phyloP scores from a whole-genome alignment of 2,113 vertebrate genomes.

The Mixornis gularis region DNA sequence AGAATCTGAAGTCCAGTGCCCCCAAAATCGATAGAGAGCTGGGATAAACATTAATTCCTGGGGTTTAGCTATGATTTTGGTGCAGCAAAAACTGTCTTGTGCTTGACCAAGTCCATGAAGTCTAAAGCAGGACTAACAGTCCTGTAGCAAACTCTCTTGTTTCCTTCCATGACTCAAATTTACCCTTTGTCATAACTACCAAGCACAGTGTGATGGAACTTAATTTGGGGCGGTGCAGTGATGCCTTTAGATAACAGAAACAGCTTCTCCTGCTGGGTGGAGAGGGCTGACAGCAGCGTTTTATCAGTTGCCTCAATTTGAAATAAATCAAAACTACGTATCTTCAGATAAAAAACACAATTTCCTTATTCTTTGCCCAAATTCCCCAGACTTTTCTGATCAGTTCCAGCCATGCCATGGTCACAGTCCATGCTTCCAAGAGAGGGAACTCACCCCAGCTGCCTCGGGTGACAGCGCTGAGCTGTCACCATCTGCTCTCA shows the following conservation, averaged over 20 bases:
- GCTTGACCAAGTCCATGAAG: background rate
- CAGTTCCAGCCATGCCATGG: background rate
- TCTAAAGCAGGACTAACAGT: background rate
- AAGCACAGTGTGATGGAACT: background rate
- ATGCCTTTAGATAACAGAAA: background rate
- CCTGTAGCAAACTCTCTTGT: background rate
- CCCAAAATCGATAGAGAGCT: background rate
- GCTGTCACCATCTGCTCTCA: constrained; percentile 47
- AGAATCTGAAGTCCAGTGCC: background rate
- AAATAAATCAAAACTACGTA: background rate
- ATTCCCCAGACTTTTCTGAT: background rate
- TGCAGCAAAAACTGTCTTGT: background rate
- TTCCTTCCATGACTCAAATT: background rate
- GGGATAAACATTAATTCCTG: background rate
- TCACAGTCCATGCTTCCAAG: background rate
- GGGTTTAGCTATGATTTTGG: background rate
- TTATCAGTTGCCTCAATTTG: background rate
- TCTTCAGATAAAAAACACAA: background rate
- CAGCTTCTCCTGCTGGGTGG: background rate
- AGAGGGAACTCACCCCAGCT: background rate
- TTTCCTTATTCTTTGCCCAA: background rate
- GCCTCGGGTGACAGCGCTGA: background rate
- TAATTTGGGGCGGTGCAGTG: background rate
- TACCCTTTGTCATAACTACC: background rate
- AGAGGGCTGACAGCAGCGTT: background rate